phyloP scores from a whole-genome alignment of 2,113 vertebrate species.

The Rhineura floridana region DNA sequence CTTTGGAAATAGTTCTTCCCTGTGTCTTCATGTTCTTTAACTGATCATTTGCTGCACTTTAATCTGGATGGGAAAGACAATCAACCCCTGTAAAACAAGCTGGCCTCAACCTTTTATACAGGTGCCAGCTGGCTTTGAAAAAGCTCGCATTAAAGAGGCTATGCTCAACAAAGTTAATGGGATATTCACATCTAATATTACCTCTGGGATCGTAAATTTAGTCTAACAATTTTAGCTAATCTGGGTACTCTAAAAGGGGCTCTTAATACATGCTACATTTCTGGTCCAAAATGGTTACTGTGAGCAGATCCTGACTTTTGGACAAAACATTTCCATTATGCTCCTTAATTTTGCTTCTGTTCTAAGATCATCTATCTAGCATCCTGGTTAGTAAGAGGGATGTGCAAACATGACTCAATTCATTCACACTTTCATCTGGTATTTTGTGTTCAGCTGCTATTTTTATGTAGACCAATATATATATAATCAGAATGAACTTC shows the following conservation, averaged over 20 bases:
- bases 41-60: slow-evolving; percentile 49
- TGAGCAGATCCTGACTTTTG: slow-evolving; percentile 49
- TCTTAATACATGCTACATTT: background rate
- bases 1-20: background rate
- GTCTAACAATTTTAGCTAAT: slow-evolving; percentile 52
- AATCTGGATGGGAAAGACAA: slow-evolving; percentile 52
- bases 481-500: too few species aligned
- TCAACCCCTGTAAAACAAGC: slow-evolving; percentile 44
- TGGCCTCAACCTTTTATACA: slow-evolving; percentile 52
- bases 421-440: too few species aligned
- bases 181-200: slow-evolving; percentile 3
- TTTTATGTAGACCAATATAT: too few species aligned
- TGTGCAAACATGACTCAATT: too few species aligned
- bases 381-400: background rate
- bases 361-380: background rate
- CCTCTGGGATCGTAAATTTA: slow-evolving; percentile 44
- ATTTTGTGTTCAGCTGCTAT: too few species aligned
- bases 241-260: slow-evolving; percentile 29
- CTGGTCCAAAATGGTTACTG: slow-evolving; percentile 45
- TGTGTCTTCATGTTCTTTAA: slow-evolving; percentile 4
- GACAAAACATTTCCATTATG: slow-evolving; percentile 24
- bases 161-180: slow-evolving; percentile 38
- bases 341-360: slow-evolving; percentile 24
- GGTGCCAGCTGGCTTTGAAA: slow-evolving; percentile 55
- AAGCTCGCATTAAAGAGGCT: slow-evolving; percentile 58